Evolutionary conservation across 2,888 invertebrate species (phyloP), one percentile per base, ranked within the genome.

Genomic region (Polymixis lichenea): DNA sequence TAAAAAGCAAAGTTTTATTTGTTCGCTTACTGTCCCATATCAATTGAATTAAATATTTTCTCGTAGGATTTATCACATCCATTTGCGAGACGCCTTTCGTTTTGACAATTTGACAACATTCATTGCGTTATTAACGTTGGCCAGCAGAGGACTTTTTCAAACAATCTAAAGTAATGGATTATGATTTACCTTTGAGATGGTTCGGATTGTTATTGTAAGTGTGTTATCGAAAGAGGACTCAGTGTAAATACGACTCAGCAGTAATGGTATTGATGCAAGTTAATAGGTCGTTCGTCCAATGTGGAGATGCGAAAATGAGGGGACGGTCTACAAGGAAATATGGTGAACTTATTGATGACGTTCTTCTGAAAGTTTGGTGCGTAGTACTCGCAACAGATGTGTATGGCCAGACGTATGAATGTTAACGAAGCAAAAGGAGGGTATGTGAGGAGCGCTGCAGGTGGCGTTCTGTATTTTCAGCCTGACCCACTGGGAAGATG

Each of bases 1-100:
- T 51, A n/a, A 32, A 51, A 49, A 71, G 49, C 3, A 38, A 38
- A 22, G 15, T 69, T 61, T 8, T 56, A 66, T 76, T 32, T 61
- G 13, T n/a, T 65, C 2, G 19, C 43, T 32, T 51, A 11, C 32
- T 51, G 46, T 17, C 3, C 28, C n/a, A 49, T 28, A 69, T 9
- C 5, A 51, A 51, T 51, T 32, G 1, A 11, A 67, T 38, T 67
- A 3, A 38, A 38, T 13, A n/a, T 32, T n/a, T 55, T 67, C 7
- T 22, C 22, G 61, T 11, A 13, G 13, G 22, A 22, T 61, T 32
- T 22, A 32, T 22, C 32, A 61, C 2, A 22, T 51, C 51, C 2
- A 19, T 51, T 51, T 51, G 6, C 49, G 17, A 49, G 17, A 49
- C 13, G 32, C 32, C 11, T 32, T 19, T 32, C 1, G 11, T 11